A percentile compares a stretch with the other conserved stretches of the same genome.
phyloP scores from a whole-genome alignment of 2,797 vertebrate genomes.

The Smutsia gigantea region DNA sequence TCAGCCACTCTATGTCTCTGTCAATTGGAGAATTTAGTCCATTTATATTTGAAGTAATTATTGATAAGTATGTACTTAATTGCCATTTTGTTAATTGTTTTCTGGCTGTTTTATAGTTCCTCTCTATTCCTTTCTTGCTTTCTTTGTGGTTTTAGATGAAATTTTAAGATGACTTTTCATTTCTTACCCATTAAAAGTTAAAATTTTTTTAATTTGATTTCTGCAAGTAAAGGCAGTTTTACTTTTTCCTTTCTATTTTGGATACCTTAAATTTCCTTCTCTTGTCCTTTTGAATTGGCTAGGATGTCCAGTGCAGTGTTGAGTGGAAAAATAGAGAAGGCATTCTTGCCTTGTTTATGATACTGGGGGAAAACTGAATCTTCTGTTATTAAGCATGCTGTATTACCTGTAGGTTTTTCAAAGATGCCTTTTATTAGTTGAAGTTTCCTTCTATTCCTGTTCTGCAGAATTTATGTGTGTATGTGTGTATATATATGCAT shows the following conservation, averaged over 20 bases:
- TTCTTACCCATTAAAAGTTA: neutral
- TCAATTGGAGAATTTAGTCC: neutral
- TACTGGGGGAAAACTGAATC: neutral
- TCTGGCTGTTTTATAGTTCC: neutral
- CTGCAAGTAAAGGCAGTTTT: constrained; percentile 5
- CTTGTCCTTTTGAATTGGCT: neutral
- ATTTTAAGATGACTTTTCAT: constrained; percentile 16
- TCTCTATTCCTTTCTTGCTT: neutral
- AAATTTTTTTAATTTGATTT: constrained; percentile 20
- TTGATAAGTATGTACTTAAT: neutral
- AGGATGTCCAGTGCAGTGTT: neutral
- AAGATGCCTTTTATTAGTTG: neutral
- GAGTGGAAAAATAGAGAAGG: neutral
- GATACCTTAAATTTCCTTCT: neutral
- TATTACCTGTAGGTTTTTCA: neutral
- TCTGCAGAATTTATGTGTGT: neutral
- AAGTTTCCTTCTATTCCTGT: neutral
- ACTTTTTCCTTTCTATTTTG: neutral
- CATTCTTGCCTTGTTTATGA: neutral
- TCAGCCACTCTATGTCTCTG: neutral
- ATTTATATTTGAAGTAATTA: neutral
- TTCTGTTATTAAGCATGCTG: neutral
- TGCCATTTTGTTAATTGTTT: neutral
- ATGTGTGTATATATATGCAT: neutral
- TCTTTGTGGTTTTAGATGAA: neutral